Base-by-base conservation (phyloP, 2,113 vertebrate species). In the Callocephalon fimbriatum region DNA sequence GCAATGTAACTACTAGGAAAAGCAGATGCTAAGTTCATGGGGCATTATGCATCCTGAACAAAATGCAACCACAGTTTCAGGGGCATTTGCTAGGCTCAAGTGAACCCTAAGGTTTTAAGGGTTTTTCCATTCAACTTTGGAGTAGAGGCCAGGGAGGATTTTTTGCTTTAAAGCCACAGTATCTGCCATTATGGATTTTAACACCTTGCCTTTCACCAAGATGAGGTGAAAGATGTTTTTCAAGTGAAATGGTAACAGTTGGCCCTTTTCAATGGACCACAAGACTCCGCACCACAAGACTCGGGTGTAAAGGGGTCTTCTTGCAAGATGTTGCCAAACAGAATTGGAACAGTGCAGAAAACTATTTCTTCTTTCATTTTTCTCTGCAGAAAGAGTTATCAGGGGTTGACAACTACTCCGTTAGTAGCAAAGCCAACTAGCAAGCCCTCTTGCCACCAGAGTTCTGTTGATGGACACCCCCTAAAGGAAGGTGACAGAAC, bases 361-460 rank as follows among this genome's bases (percentile, higher is more conserved):
- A 35, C 1, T 1, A 13, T 35, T 58, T 35, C 56, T 58, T 15
- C 56, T n/a, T 58, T 58, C 8, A 9, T 58, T 21, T 58, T 58
- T n/a, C 54, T 22, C 32, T 58, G 54, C 54, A 58, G 54, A n/a
- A n/a, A 58, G 54, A 22, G 32, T n/a, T 22, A 58, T n/a, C 20
- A n/a, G 15, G 32, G 54, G 32, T n/a, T 58, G 32, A 58, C 56
- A 58, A 15, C 20, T 58, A 15, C 56, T 22, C 13, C 3, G 85
- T 97, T 99, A 99, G 98, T 99, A 99, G 97, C 99, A 99, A 56
- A 99, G 98, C 99, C 99, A 99, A 65, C 98, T 98, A 13, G 99
- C 99, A 87, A 99, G 98, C 68, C 98, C 99, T 96, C 98, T 98
- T 94, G 99, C 99, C 94, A 98, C 99, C 97, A 99, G 97, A 10